Percentiles rank a stretch among this genome's conserved stretches.
Conservation (phyloP, 2,797 vertebrate species). For the Iguana delicatissima region DNA sequence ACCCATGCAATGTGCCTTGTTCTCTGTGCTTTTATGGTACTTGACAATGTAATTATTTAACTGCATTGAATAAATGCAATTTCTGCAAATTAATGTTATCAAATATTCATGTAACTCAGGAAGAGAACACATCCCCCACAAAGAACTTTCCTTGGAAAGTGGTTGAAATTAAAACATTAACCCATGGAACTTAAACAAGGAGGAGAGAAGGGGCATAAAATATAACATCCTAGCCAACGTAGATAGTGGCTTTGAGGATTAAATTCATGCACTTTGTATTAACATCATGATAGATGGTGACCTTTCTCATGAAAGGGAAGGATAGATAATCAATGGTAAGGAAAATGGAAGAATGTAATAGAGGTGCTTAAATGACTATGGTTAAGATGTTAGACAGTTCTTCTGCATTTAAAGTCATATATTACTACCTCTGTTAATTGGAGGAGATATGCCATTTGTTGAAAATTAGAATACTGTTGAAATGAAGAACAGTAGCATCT, state of each 20-base stretch:
- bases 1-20: background rate
- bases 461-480: background rate
- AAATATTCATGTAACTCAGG: background rate
- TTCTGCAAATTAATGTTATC: background rate
- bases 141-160: background rate
- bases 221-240: background rate
- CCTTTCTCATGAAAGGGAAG: conserved; percentile 18
- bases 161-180: background rate
- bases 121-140: background rate
- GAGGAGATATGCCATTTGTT: background rate
- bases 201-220: background rate
- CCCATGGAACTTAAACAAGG: background rate
- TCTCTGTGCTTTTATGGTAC: background rate
- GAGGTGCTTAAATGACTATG: conserved; percentile 2
- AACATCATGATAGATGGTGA: background rate
- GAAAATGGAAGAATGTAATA: conserved; percentile 20
- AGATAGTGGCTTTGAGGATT: background rate
- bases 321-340: conserved; percentile 3
- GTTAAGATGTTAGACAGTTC: background rate
- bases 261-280: background rate
- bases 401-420: background rate
- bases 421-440: background rate
- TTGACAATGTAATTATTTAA: background rate
- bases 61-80: background rate
- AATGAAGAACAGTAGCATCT: background rate